Evolutionary conservation across 1,140 invertebrate species (phyloP), one percentile per base, ranked within the genome.

Genomic region (Cepaea nemoralis): DNA sequence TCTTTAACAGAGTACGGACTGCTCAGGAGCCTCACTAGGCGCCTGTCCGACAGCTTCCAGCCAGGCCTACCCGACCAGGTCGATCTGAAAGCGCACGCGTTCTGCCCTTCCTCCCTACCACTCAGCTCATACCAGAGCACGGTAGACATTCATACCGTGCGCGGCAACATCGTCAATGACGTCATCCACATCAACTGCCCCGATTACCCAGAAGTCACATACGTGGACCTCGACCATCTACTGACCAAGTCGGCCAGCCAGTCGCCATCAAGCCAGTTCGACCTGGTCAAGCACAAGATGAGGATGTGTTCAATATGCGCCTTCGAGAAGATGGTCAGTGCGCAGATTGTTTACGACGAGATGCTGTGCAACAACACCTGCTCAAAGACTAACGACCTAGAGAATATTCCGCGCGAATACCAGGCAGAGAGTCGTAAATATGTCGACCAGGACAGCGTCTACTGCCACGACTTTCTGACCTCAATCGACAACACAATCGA

Each of bases 401-500:
- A 70, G 37, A 16, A 37, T 14, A 67, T 69, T 50, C 77, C 59
- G 6, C 10, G 12, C 33, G 2, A 16, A 14, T 48, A 79, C 71
- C 48, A n/a, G n/a, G 48, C 35, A 22, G 83, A 84, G 59, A 71
- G 45, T 45, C 27, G 37, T 59, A 66, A 55, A 0, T 84, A 82
- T 78, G 12, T 39, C n/a, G 40, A 80, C 22, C 81, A 82, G 55
- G 80, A 75, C 78, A 80, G 59, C 67, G 83, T 84, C 19, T 84
- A 84, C 81, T 84, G 83, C 74, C 81, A 84, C 73, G 81, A 84
- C 77, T 84, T 84, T 74, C 74, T 84, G 33, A 82, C 83, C 27
- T 37, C 71, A 27, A 63, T 74, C 19, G 78, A 82, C 71, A 77
- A 74, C 0, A 74, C 42, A 14, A 76, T 75, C n/a, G 71, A 67